Conservation (phyloP, 2,113 vertebrate genomes). For the Oncorhynchus nerka region DNA sequence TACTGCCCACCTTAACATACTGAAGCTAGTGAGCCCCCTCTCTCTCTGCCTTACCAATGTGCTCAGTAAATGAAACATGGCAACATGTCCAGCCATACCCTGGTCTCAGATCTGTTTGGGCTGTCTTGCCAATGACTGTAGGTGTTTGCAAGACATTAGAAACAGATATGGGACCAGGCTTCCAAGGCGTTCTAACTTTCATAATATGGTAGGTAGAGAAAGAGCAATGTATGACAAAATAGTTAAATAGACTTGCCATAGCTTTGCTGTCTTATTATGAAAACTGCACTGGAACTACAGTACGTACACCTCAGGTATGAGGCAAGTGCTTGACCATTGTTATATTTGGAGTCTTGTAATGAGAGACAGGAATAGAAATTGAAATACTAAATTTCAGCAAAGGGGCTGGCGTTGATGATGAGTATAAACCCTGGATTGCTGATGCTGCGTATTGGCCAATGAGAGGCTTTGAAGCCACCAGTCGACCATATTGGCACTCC, state of each 20-base stretch:
- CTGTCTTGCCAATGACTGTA: too few species aligned
- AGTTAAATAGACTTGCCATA: background rate
- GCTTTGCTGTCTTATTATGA: background rate
- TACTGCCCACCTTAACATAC: slow-evolving; percentile 19
- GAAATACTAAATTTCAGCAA: background rate
- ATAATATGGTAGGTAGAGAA: background rate
- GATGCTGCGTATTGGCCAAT: too few species aligned
- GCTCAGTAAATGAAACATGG: background rate
- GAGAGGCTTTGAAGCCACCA: too few species aligned
- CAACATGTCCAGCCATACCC: background rate
- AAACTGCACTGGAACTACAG: background rate
- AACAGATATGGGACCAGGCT: too few species aligned
- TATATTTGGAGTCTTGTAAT: background rate
- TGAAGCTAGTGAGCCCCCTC: slow-evolving; percentile 44
- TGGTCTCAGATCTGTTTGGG: too few species aligned
- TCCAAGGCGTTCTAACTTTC: background rate
- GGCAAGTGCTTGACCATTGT: background rate
- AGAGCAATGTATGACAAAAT: background rate
- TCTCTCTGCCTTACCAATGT: background rate
- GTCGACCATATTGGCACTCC: too few species aligned
- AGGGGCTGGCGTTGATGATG: too few species aligned
- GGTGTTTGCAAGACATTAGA: too few species aligned
- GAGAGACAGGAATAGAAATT: background rate
- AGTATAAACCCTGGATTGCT: too few species aligned
- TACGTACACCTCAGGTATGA: background rate